Percentiles rank a stretch among this genome's conserved stretches.
Conservation (phyloP, 92 coral and sea anemone genomes). For the Palythoa grandiflora region DNA sequence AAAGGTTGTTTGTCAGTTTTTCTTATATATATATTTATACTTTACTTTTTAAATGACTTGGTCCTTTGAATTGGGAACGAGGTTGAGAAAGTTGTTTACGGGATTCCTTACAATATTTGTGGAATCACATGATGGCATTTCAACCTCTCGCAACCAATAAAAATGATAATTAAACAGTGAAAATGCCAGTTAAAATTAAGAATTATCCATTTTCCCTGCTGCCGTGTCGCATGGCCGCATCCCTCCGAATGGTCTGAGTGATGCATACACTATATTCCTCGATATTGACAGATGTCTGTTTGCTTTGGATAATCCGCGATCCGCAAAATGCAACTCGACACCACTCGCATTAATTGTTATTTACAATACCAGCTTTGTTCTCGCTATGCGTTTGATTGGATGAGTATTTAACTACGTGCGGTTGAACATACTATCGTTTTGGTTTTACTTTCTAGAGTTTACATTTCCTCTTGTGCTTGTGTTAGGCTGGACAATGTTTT, state of each 20-base stretch:
- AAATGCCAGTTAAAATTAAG: too few relatives aligned
- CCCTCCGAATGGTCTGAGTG: too few relatives aligned
- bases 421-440: not conserved
- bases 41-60: too few relatives aligned
- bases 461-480: not conserved
- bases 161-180: too few relatives aligned
- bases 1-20: too few relatives aligned
- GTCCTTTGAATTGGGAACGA: too few relatives aligned
- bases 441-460: not conserved
- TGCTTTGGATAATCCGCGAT: not conserved
- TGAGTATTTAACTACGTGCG: not conserved
- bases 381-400: not conserved
- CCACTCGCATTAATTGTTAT: not conserved
- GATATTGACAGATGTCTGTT: conserved; percentile 31
- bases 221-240: too few relatives aligned
- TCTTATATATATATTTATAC: too few relatives aligned
- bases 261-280: not conserved
- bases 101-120: too few relatives aligned
- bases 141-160: too few relatives aligned
- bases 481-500: conserved; percentile 57
- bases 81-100: too few relatives aligned
- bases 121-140: too few relatives aligned
- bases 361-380: not conserved
- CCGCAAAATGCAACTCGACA: conserved; percentile 6
- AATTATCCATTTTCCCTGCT: not conserved